A percentile compares a stretch with the other conserved stretches of the same genome.
These are phyloP conservation scores for Liasis olivaceus DNA, from an alignment of 2,797 vertebrate genomes.

Conservation along the genomic window DNA sequence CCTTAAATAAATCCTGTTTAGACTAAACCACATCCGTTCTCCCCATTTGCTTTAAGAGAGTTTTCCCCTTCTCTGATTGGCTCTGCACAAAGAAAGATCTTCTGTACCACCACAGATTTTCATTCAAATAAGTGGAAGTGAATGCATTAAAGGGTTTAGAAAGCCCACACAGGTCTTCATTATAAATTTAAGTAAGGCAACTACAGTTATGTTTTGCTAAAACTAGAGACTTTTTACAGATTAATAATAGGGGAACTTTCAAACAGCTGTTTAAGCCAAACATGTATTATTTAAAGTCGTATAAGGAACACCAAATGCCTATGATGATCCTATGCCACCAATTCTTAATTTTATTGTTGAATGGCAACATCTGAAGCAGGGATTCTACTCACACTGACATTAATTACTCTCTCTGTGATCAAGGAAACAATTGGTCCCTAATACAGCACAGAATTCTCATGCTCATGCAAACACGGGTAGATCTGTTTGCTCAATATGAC, in stretches of 20 bases:
- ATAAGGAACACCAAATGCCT: background rate
- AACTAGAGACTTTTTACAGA: background rate
- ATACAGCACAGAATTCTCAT: background rate
- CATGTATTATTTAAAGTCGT: background rate
- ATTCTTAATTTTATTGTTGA: background rate
- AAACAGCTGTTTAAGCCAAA: background rate
- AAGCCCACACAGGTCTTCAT: conserved; percentile 2
- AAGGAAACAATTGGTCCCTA: background rate
- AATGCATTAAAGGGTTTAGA: conserved; percentile 7
- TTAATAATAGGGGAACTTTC: background rate
- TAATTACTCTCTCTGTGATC: background rate
- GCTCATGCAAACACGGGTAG: background rate
- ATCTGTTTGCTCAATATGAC: background rate
- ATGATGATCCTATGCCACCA: background rate
- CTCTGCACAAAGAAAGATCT: conserved; percentile 28
- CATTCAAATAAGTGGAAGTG: conserved; percentile 1
- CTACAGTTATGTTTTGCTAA: background rate
- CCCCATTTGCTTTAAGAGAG: conserved; percentile 40
- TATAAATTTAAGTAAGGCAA: background rate
- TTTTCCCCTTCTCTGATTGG: conserved; percentile 31
- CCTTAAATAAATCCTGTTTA: conserved; percentile 56
- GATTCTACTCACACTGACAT: background rate
- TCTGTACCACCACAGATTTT: conserved; percentile 36
- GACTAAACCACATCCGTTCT: conserved; percentile 48
- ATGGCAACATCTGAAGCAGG: background rate